These are phyloP conservation scores for Thereva nobilitata DNA, from an alignment of 2,888 invertebrate genomes.

Conservation along the genomic window DNA sequence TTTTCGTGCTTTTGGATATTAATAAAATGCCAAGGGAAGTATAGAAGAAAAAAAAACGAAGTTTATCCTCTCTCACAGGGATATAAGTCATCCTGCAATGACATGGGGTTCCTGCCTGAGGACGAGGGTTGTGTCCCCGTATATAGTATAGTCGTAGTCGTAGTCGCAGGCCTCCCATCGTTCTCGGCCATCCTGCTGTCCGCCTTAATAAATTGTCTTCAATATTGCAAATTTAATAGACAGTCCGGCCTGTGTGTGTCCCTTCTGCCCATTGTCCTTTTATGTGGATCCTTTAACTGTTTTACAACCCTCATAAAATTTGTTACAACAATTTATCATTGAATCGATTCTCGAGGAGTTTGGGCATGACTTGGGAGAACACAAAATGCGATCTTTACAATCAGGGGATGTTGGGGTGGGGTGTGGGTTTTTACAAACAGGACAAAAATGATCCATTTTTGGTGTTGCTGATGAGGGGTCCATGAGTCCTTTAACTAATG, in stretches of 20 bases:
- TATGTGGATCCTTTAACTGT: conserved; percentile 38
- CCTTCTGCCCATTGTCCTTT: conserved; percentile 20
- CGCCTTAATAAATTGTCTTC: conserved; percentile 40
- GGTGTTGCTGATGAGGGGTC: neutral
- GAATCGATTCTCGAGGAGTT: conserved; percentile 20
- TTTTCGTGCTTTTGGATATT: conserved; percentile 30
- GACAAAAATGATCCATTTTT: neutral
- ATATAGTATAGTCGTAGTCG: neutral
- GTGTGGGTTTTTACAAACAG: neutral
- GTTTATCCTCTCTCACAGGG: neutral
- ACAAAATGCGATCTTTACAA: neutral
- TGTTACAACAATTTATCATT: conserved; percentile 42
- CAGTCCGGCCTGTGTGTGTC: neutral
- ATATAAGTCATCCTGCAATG: conserved; percentile 40
- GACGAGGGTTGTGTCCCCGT: conserved; percentile 11
- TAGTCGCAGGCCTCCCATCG: conserved; percentile 10
- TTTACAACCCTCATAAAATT: conserved; percentile 42
- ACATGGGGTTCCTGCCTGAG: conserved; percentile 28
- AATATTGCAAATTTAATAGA: conserved; percentile 42
- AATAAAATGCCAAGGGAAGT: conserved; percentile 30
- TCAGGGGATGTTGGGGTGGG: neutral
- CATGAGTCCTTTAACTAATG: neutral
- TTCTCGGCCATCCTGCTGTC: conserved; percentile 1
- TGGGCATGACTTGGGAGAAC: neutral
- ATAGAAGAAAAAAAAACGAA: conserved; percentile 2